phyloP scores from a whole-genome alignment of 2,888 invertebrate genomes.

The Alloscopus bannaensis region DNA sequence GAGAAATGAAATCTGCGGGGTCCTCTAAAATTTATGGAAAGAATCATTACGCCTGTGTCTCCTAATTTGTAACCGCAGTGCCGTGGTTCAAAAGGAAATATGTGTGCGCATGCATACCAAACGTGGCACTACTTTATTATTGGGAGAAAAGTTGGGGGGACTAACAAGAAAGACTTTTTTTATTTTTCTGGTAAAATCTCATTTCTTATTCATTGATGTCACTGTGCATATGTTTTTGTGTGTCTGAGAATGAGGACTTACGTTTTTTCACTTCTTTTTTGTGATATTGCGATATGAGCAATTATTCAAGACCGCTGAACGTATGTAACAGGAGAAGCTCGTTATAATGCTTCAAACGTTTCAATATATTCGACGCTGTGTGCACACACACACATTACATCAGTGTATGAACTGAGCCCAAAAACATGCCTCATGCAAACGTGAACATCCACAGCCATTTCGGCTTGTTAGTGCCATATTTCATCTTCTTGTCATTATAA shows the following conservation, averaged over 20 bases:
- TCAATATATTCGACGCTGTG: conserved; percentile 3
- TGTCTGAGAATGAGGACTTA: background rate
- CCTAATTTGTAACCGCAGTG: background rate
- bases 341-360: conserved; percentile 5
- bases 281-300: too few relatives aligned
- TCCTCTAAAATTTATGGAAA: conserved; percentile 9
- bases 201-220: conserved; percentile 32
- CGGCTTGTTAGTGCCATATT: background rate
- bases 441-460: conserved; percentile 11
- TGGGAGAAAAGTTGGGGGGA: background rate
- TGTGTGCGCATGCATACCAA: background rate
- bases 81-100: background rate
- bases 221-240: conserved; percentile 14
- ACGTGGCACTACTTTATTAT: background rate
- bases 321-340: background rate
- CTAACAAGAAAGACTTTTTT: background rate
- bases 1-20: background rate
- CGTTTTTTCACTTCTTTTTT: too few relatives aligned
- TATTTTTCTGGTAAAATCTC: conserved; percentile 16
- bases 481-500: conserved; percentile 14
- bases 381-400: background rate
- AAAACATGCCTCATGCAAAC: background rate
- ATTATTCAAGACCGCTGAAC: conserved; percentile 7
- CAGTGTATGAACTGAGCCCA: background rate
- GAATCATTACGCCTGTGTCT: conserved; percentile 4